Conservation (phyloP, 2,888 invertebrate genomes). For the Mycalesis mineus region DNA sequence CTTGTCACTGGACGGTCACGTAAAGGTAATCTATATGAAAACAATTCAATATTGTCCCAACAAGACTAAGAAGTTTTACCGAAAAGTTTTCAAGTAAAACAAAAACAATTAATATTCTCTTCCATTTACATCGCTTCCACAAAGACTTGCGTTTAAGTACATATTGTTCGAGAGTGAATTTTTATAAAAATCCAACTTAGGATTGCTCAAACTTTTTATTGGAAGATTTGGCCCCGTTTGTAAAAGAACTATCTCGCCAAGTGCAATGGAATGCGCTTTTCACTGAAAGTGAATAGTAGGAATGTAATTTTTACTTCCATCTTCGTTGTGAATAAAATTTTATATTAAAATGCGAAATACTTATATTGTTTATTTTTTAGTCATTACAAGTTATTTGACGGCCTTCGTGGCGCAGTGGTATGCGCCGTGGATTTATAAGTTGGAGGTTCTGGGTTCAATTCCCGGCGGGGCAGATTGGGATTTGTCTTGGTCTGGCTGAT, state of each 20-base stretch:
- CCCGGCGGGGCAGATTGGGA: too few species aligned
- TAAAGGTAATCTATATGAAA: too few species aligned
- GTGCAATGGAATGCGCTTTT: conserved; percentile 18
- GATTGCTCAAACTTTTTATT: conserved; percentile 31
- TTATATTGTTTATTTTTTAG: too few species aligned
- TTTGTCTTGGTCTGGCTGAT: too few species aligned
- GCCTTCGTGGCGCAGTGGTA: too few species aligned
- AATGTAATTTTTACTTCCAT: conserved; percentile 7
- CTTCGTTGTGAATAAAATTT: not conserved
- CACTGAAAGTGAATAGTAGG: conserved; percentile 11
- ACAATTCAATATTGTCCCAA: too few species aligned
- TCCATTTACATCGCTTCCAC: not conserved
- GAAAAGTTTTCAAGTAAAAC: too few species aligned
- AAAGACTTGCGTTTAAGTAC: not conserved
- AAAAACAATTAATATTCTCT: not conserved
- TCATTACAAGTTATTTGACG: too few species aligned
- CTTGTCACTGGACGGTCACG: too few species aligned
- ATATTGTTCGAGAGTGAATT: not conserved
- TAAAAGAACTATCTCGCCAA: conserved; percentile 25
- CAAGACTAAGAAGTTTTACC: too few species aligned
- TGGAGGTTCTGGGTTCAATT: too few species aligned
- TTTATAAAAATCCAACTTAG: conserved; percentile 25
- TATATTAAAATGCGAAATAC: not conserved
- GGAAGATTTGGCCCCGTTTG: conserved; percentile 28
- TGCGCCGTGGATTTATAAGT: too few species aligned